Conservation (phyloP, 2,113 vertebrate species). For the Rousettus leschenaultii region DNA sequence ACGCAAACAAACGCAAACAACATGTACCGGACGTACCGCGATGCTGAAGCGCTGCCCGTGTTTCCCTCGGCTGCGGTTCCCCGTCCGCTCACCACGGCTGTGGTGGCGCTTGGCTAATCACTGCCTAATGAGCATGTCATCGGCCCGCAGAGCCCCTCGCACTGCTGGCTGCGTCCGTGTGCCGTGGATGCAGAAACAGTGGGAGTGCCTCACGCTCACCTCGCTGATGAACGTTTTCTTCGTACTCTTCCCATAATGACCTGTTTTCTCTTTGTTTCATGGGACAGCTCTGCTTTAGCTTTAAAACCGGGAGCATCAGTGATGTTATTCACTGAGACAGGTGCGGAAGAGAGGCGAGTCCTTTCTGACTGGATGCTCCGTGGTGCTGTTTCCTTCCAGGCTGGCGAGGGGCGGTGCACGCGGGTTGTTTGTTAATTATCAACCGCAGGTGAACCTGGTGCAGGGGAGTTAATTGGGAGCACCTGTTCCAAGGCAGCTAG, state of each 20-base stretch:
- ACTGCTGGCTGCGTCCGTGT: too few species aligned
- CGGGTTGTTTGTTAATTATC: neutral
- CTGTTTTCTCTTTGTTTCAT: neutral
- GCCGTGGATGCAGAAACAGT: neutral
- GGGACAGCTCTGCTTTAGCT: neutral
- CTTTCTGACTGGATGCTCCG: neutral
- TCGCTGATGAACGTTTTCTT: neutral
- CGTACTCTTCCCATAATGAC: neutral
- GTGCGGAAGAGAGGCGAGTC: neutral
- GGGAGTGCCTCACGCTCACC: neutral
- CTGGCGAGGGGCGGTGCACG: neutral
- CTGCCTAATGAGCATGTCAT: neutral
- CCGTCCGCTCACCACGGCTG: neutral
- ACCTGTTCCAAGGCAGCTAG: conserved; percentile 10
- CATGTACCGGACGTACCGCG: neutral
- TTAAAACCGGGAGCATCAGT: neutral
- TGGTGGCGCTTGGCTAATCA: neutral
- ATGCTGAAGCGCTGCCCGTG: neutral
- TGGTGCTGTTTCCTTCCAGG: neutral
- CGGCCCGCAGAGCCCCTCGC: neutral
- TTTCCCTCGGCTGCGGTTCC: neutral
- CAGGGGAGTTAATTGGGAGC: neutral
- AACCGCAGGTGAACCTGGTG: neutral
- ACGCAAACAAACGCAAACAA: neutral
- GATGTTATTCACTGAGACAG: neutral